Percentiles rank a stretch among this genome's conserved stretches.
phyloP scores from a whole-genome alignment of 2,888 invertebrate species.

The Stegana nigrithorax region DNA sequence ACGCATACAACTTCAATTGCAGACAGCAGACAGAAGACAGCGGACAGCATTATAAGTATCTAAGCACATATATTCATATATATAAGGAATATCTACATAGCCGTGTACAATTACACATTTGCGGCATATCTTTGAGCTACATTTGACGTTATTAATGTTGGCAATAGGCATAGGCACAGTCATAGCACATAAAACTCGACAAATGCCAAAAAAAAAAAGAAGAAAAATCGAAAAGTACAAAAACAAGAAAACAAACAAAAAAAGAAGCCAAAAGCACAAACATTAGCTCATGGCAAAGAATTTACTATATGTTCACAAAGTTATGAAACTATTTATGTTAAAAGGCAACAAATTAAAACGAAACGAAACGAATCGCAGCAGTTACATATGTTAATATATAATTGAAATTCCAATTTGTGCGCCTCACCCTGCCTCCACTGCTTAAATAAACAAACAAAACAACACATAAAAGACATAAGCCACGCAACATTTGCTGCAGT shows the following conservation, averaged over 20 bases:
- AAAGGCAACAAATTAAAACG: neutral
- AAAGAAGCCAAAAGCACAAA: slow-evolving; percentile 20
- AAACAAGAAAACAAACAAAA: slow-evolving; percentile 24
- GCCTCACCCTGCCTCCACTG: neutral
- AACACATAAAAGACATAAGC: too few species aligned
- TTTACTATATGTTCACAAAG: too few species aligned
- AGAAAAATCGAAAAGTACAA: slow-evolving; percentile 30
- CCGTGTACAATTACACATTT: slow-evolving; percentile 10
- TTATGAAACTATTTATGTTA: too few species aligned
- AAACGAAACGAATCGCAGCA: neutral
- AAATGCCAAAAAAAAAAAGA: neutral
- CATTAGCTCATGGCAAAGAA: too few species aligned
- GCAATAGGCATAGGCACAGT: neutral
- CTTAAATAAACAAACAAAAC: too few species aligned
- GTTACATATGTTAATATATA: too few species aligned
- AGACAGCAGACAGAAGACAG: slow-evolving; percentile 3
- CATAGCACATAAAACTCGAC: neutral
- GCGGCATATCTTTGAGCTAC: slow-evolving; percentile 42
- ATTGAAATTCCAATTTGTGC: slow-evolving; percentile 40
- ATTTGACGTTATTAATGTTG: slow-evolving; percentile 57
- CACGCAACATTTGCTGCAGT: neutral
- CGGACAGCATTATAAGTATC: neutral
- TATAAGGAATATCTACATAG: too few species aligned
- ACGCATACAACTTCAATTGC: neutral
- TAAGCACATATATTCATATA: slow-evolving; percentile 2